Evolutionary conservation across 2,888 invertebrate genomes (phyloP).

Genomic region (Drosophila nr. perissopoda): DNA sequence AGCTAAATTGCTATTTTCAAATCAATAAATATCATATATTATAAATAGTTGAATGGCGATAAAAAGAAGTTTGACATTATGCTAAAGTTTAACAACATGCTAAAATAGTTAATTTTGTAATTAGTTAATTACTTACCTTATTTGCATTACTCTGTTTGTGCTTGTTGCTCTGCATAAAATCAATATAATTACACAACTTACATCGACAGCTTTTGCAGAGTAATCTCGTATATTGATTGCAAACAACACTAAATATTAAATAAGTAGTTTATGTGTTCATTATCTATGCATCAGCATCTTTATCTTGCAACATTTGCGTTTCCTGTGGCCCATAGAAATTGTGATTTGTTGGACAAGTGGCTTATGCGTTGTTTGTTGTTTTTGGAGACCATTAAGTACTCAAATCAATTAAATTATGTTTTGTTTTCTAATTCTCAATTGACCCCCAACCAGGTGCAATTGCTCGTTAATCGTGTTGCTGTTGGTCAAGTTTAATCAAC

Average conservation of each 20-base stretch:
- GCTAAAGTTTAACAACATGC: neutral
- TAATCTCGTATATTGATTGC: conserved; percentile 5
- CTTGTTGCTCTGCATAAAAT: neutral
- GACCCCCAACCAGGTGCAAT: conserved; percentile 47
- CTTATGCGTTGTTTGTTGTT: neutral
- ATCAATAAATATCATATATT: neutral
- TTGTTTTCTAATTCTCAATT: conserved; percentile 46
- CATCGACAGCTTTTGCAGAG: neutral
- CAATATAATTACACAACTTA: neutral
- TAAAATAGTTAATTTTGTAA: neutral
- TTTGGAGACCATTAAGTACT: neutral
- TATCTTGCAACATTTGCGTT: conserved; percentile 11
- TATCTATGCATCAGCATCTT: neutral
- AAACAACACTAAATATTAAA: conserved; percentile 26
- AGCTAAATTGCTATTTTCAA: neutral
- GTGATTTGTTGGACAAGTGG: conserved; percentile 16
- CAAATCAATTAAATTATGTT: conserved; percentile 57
- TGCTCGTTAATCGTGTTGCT: conserved; percentile 8
- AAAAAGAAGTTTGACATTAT: neutral
- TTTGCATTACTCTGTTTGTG: neutral
- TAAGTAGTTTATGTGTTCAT: conserved; percentile 27
- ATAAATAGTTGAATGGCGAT: neutral
- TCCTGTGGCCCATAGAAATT: conserved; percentile 18
- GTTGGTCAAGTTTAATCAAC: conserved; percentile 66
- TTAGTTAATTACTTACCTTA: neutral